phyloP scores from a whole-genome alignment of 2,888 invertebrate species.

The Stramonita haemastoma region DNA sequence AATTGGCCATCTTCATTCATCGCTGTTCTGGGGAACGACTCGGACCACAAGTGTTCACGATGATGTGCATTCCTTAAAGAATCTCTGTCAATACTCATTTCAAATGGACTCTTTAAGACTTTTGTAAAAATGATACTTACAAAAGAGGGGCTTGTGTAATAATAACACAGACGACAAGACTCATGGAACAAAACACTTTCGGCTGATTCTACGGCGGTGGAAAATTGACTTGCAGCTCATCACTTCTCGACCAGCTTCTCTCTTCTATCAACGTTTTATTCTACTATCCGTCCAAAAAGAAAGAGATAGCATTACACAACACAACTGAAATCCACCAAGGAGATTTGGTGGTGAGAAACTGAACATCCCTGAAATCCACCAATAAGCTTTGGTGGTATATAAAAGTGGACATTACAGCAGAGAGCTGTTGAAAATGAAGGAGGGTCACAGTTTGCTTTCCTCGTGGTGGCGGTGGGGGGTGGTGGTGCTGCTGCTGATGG shows the following conservation, averaged over 20 bases:
- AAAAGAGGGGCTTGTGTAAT: slow-evolving; percentile 13
- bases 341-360: not conserved
- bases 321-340: not conserved
- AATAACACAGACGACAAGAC: not conserved
- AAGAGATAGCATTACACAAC: not conserved
- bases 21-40: not conserved
- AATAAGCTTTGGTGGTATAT: not conserved
- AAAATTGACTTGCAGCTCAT: not conserved
- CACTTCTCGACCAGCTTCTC: not conserved
- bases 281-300: not conserved
- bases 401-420: no score
- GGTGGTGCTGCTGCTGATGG: slow-evolving; percentile 5
- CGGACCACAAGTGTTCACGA: not conserved
- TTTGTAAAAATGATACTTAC: not conserved
- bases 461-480: slow-evolving; percentile 20
- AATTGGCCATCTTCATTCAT: not conserved
- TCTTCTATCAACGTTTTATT: no score
- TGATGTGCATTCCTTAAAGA: not conserved
- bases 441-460: not conserved
- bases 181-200: not conserved
- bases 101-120: not conserved
- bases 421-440: not conserved
- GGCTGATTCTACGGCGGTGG: not conserved
- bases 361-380: not conserved
- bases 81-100: not conserved